These are phyloP conservation scores for Melozone crissalis DNA, from an alignment of 2,113 vertebrate species.

Conservation along the genomic window DNA sequence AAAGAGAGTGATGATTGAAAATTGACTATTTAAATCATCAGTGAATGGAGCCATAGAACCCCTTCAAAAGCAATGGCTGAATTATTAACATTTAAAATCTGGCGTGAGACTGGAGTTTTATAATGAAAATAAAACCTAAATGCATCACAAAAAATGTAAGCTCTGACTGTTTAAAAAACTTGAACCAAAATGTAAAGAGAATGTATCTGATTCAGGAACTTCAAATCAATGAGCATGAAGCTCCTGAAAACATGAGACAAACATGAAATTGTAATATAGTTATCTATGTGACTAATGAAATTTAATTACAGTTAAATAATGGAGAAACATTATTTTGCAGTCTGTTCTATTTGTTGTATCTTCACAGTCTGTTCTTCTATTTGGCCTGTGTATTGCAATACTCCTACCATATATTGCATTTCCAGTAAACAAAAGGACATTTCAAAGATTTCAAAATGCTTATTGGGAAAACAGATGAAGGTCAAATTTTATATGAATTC, in stretches of 20 bases:
- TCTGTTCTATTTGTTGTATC: background rate
- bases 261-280: background rate
- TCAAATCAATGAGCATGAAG: background rate
- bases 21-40: background rate
- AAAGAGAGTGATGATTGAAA: background rate
- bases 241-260: background rate
- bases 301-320: background rate
- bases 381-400: background rate
- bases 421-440: background rate
- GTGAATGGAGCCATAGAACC: background rate
- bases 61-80: background rate
- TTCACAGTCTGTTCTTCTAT: background rate
- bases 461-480: background rate
- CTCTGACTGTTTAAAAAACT: background rate
- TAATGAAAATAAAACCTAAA: background rate
- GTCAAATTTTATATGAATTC: background rate
- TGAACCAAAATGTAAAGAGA: background rate
- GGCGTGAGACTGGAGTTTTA: background rate
- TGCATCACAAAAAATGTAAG: background rate
- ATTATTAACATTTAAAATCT: background rate
- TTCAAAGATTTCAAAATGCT: background rate
- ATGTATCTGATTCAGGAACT: background rate
- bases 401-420: background rate
- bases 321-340: background rate
- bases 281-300: background rate